phyloP scores from a whole-genome alignment of 2,888 invertebrate species.

The Ecdyonurus torrentis region DNA sequence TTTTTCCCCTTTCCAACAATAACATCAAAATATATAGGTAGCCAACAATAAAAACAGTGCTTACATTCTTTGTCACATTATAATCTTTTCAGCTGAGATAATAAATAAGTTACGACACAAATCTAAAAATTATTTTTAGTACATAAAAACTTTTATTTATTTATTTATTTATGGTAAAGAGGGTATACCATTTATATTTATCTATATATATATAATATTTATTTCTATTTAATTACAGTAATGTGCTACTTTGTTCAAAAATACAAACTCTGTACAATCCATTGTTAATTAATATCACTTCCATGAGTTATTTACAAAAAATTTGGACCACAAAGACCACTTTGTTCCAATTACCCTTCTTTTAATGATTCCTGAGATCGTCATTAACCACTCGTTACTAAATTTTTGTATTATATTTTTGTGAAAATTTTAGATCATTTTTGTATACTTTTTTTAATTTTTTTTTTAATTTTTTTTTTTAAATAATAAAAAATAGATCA shows the following conservation, averaged over 20 bases:
- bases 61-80: too few relatives aligned
- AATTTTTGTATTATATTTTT: neutral
- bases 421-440: neutral
- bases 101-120: neutral
- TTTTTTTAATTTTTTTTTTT: too few relatives aligned
- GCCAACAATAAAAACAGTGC: too few relatives aligned
- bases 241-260: constrained; percentile 1
- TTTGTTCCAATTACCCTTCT: neutral
- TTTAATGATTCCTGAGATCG: neutral
- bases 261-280: neutral
- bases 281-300: neutral
- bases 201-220: neutral
- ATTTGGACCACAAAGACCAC: neutral
- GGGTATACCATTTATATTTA: too few relatives aligned
- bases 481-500: neutral
- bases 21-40: too few relatives aligned
- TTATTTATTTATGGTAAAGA: too few relatives aligned
- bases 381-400: neutral
- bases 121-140: neutral
- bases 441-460: neutral
- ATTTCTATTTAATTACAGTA: neutral
- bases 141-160: neutral
- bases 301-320: neutral
- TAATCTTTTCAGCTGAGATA: neutral
- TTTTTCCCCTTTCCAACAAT: too few relatives aligned